Base-by-base conservation (phyloP, 2,888 invertebrate species). In the Linnaemya vulpina region DNA sequence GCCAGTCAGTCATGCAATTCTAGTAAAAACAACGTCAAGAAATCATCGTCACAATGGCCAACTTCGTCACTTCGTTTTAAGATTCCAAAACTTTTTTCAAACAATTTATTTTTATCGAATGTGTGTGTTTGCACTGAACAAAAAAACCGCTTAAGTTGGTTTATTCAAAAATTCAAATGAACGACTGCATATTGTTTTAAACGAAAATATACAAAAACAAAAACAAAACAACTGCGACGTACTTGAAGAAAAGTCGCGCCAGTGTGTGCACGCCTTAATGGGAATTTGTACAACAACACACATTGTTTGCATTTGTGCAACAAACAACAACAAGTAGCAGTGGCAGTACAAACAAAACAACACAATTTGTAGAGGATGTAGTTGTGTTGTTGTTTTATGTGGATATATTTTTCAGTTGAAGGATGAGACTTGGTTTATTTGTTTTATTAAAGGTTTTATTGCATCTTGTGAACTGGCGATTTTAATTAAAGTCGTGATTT, bases 221-320 rank as follows among this genome's bases (percentile, higher is more conserved):
- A 88, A n/a, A n/a, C n/a, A n/a, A n/a, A n/a, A 87, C 89, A 89
- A 89, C 88, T 90, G 90, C 17, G 22, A n/a, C 40, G 40, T 55
- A 90, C 90, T 90, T 87, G 86, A 89, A 88, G 15, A 30, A 80
- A 87, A 89, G 89, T 89, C 90, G 89, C 89, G 89, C 89, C 90
- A 89, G 89, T 90, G 91, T 91, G 90, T 90, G 89, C 90, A 89
- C 89, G 90, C 88, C 91, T 91, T 91, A 91, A 91, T 91, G 91
- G 90, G 90, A 90, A 88, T 88, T 90, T 89, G 90, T 88, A 91
- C 89, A 74, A 51, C 74, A 62, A 49, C 53, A 63, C 62, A 62
- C 38, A 77, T 68, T 77, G 77, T 77, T 77, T 77, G 68, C 74
- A 35, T 49, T 35, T 73, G 35, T 73, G 60, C 60, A 73, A 62